phyloP scores from a whole-genome alignment of 2,888 invertebrate genomes.

The Chloroclysta siterata region DNA sequence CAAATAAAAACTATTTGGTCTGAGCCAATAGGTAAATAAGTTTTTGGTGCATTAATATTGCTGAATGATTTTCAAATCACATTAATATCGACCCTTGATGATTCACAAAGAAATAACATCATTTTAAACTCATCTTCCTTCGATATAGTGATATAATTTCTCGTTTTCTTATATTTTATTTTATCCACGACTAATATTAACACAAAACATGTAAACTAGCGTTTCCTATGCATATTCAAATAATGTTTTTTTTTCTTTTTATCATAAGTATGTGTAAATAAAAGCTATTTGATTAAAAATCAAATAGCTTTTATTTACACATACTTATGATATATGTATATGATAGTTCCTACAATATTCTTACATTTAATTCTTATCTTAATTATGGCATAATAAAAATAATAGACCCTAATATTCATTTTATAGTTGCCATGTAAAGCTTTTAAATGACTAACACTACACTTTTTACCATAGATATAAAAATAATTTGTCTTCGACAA shows the following conservation, averaged over 20 bases:
- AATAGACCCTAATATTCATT: constrained; percentile 51
- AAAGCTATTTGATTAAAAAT: constrained; percentile 9
- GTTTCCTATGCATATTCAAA: constrained; percentile 19
- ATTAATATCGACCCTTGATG: not conserved
- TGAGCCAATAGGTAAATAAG: too few relatives aligned
- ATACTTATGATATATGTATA: not conserved
- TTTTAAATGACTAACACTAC: constrained; percentile 70
- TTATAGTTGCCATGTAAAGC: constrained; percentile 74
- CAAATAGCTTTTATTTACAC: constrained; percentile 8
- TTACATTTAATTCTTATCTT: constrained; percentile 41
- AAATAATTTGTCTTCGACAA: constrained; percentile 82
- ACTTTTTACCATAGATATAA: constrained; percentile 65
- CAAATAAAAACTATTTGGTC: too few relatives aligned
- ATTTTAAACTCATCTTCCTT: constrained; percentile 6
- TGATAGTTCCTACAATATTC: too few relatives aligned
- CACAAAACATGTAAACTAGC: constrained; percentile 20
- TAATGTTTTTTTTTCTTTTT: not conserved
- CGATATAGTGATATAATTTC: constrained; percentile 4
- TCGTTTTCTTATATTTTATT: not conserved
- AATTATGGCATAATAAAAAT: constrained; percentile 52
- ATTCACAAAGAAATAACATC: not conserved
- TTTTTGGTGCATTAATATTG: not conserved
- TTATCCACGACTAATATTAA: constrained; percentile 10
- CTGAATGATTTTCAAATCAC: not conserved
- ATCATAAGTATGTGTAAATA: not conserved